These are phyloP conservation scores for Scomberomorus guttatus DNA, from an alignment of 2,797 vertebrate genomes.

Conservation along the genomic window DNA sequence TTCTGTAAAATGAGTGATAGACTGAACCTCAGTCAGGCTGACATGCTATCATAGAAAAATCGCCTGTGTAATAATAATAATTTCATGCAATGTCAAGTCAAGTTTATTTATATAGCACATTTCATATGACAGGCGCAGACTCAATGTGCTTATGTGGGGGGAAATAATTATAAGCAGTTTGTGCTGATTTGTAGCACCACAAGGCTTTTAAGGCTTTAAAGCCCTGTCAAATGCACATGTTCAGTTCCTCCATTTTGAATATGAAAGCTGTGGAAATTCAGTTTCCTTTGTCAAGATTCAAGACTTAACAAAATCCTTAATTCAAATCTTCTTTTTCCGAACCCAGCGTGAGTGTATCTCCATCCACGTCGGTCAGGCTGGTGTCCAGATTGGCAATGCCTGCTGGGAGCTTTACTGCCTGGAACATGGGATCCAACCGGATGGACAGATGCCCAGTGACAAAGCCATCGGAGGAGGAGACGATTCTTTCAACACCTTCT, in stretches of 20 bases:
- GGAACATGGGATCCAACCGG: conserved; percentile 74
- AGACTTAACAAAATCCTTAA: conserved; percentile 13
- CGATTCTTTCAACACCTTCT: conserved; percentile 76
- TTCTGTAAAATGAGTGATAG: conserved; percentile 5
- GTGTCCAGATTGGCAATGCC: conserved; percentile 75
- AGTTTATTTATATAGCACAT: too few relatives aligned
- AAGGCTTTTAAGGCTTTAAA: too few relatives aligned
- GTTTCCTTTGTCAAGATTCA: background rate
- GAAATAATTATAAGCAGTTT: background rate
- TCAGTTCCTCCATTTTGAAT: conserved; percentile 10
- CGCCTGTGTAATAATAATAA: background rate
- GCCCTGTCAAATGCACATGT: background rate
- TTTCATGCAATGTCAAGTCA: background rate
- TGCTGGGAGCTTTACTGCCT: conserved; percentile 75
- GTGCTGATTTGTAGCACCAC: background rate
- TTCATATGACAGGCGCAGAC: too few relatives aligned
- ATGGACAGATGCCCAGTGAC: conserved; percentile 75
- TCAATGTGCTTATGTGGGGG: too few relatives aligned
- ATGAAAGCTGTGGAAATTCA: conserved; percentile 4
- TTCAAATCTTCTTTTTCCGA: conserved; percentile 27
- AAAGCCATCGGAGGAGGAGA: conserved; percentile 73
- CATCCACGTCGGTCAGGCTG: conserved; percentile 75
- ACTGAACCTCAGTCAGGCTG: background rate
- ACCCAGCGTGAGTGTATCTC: conserved; percentile 70
- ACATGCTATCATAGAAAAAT: background rate